These are phyloP conservation scores for Anagrus nilaparvatae DNA, from an alignment of 1,140 invertebrate genomes.

Conservation along the genomic window DNA sequence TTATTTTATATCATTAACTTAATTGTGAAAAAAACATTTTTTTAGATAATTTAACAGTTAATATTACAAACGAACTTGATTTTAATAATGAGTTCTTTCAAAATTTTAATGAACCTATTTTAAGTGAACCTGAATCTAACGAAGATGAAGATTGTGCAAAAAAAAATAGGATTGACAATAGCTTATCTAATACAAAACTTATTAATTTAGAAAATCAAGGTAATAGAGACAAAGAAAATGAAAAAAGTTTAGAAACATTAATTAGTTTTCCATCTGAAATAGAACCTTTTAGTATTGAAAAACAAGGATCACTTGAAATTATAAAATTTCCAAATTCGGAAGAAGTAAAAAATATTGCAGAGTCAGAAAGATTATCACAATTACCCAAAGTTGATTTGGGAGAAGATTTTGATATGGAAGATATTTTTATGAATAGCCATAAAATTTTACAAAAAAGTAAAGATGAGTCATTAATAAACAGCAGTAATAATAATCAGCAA, in stretches of 20 bases:
- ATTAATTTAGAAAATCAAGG: not conserved
- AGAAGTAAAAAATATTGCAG: not conserved
- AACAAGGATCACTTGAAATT: too few species aligned
- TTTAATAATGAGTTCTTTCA: slow-evolving; percentile 11
- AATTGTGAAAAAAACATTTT: not conserved
- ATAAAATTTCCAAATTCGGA: not conserved
- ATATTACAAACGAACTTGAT: not conserved
- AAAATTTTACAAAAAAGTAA: not conserved
- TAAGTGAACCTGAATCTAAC: slow-evolving; percentile 30
- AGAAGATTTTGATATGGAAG: slow-evolving; percentile 28
- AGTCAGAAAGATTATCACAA: slow-evolving; percentile 26
- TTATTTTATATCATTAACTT: not conserved
- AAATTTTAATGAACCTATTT: slow-evolving; percentile 13
- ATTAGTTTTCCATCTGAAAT: too few species aligned
- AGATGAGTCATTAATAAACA: not conserved
- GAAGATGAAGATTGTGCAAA: slow-evolving; percentile 5
- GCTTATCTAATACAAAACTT: slow-evolving; percentile 2
- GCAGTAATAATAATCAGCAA: not conserved
- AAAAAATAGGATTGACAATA: too few species aligned
- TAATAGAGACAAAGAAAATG: not conserved
- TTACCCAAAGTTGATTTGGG: slow-evolving; percentile 34
- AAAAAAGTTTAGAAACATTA: too few species aligned
- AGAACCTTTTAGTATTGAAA: too few species aligned
- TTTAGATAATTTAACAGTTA: not conserved
- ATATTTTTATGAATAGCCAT: slow-evolving; percentile 13